Evolutionary conservation across 1,140 invertebrate genomes (phyloP).

Genomic region (Archivesica marissinica): DNA sequence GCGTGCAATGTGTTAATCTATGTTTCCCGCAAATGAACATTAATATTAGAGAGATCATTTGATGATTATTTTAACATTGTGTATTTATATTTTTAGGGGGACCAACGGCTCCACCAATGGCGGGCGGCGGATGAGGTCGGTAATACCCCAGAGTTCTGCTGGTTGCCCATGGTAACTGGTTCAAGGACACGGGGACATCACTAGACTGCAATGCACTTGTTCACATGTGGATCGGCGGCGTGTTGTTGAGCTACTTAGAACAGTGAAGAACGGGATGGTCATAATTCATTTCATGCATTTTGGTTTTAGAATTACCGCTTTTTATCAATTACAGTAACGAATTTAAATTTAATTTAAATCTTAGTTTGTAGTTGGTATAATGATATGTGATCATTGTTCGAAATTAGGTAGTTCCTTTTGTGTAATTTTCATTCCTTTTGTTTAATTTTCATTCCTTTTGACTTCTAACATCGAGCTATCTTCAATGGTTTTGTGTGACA

Average conservation of each 20-base stretch:
- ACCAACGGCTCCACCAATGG: constrained; percentile 53
- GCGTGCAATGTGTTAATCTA: no score
- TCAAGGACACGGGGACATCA: constrained; percentile 8
- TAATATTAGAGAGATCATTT: not conserved
- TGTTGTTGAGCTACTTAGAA: not conserved
- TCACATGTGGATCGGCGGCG: not conserved
- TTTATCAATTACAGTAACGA: no score
- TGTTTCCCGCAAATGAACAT: no score
- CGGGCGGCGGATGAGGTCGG: constrained; percentile 61
- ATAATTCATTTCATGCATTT: not conserved
- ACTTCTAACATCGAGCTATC: no score
- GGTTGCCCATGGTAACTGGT: constrained; percentile 50
- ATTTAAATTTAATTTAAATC: no score
- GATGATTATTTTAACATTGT: not conserved
- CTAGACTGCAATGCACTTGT: constrained; percentile 5
- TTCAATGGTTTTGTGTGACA: no score
- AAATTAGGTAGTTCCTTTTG: no score
- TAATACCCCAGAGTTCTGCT: constrained; percentile 30
- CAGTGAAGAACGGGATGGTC: not conserved
- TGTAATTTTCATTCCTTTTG: no score
- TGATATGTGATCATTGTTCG: no score
- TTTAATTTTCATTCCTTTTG: no score
- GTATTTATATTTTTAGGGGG: constrained; percentile 17
- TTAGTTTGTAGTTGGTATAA: no score
- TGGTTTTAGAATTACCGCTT: no score